phyloP scores from a whole-genome alignment of 2,888 invertebrate species.

The Trachelus stipa region DNA sequence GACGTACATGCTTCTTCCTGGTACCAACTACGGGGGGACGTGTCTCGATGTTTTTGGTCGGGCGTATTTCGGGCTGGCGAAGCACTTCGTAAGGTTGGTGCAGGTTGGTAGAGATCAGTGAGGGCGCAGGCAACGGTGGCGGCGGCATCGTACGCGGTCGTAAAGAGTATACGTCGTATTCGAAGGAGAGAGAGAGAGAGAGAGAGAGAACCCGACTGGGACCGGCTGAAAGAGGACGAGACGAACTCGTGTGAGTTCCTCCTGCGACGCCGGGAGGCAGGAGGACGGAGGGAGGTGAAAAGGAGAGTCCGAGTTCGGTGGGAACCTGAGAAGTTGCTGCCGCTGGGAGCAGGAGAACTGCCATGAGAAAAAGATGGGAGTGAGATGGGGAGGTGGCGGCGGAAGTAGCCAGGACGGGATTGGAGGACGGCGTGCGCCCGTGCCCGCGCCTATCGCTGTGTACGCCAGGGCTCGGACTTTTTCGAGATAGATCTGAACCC shows the following conservation, averaged over 20 bases:
- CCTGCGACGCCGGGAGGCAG: not conserved
- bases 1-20: not conserved
- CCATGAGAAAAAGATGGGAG: slow-evolving; percentile 13
- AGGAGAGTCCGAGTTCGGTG: slow-evolving; percentile 43
- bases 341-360: slow-evolving; percentile 29
- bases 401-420: slow-evolving; percentile 20
- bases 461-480: not conserved
- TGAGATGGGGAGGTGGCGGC: slow-evolving; percentile 14
- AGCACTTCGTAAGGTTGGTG: not conserved
- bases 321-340: slow-evolving; percentile 55
- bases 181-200: not conserved
- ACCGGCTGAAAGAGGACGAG: not conserved
- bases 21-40: not conserved
- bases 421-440: not conserved
- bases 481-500: not conserved
- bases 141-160: slow-evolving; percentile 21
- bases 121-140: slow-evolving; percentile 10
- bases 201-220: not conserved
- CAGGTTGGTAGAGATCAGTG: not conserved
- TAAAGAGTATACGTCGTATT: slow-evolving; percentile 18
- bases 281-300: slow-evolving; percentile 27
- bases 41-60: not conserved
- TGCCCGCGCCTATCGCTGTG: not conserved
- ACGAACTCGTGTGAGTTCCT: slow-evolving; percentile 18
- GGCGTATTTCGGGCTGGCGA: not conserved